A percentile compares a stretch with the other conserved stretches of the same genome.
These are phyloP conservation scores for Amphipyra berbera DNA, from an alignment of 2,888 invertebrate species.

Conservation along the genomic window DNA sequence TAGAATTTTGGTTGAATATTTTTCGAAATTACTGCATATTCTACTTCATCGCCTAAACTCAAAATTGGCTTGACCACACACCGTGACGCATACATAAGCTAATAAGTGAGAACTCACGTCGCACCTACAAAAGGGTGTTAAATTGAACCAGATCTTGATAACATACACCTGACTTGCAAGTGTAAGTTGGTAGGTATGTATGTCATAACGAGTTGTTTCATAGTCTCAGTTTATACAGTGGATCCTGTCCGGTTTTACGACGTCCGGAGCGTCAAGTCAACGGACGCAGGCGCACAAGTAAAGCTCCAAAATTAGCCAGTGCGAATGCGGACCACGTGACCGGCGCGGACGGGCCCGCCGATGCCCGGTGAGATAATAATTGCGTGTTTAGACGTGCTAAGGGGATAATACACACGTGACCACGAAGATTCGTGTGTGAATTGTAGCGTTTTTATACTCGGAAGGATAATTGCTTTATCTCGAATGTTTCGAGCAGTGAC, in stretches of 20 bases:
- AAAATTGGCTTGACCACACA: conserved; percentile 40
- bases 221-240: conserved; percentile 52
- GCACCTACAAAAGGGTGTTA: conserved; percentile 47
- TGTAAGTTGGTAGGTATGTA: conserved; percentile 47
- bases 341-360: conserved; percentile 47
- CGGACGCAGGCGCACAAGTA: conserved; percentile 67
- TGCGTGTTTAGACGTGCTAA: conserved; percentile 52
- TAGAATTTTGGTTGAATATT: not conserved
- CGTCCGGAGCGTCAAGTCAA: conserved; percentile 83
- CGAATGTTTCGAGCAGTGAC: conserved; percentile 5
- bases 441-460: conserved; percentile 31
- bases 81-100: conserved; percentile 21
- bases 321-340: conserved; percentile 80
- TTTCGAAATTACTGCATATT: not conserved
- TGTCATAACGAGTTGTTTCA: conserved; percentile 50
- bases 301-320: conserved; percentile 82
- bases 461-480: conserved; percentile 36
- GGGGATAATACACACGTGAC: conserved; percentile 41
- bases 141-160: conserved; percentile 56
- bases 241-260: conserved; percentile 75
- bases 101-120: conserved; percentile 46
- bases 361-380: conserved; percentile 68
- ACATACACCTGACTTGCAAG: conserved; percentile 51
- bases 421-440: conserved; percentile 22
- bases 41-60: conserved; percentile 1